These are phyloP conservation scores for Eristalis arbustorum DNA, from an alignment of 2,888 invertebrate species.

Conservation along the genomic window DNA sequence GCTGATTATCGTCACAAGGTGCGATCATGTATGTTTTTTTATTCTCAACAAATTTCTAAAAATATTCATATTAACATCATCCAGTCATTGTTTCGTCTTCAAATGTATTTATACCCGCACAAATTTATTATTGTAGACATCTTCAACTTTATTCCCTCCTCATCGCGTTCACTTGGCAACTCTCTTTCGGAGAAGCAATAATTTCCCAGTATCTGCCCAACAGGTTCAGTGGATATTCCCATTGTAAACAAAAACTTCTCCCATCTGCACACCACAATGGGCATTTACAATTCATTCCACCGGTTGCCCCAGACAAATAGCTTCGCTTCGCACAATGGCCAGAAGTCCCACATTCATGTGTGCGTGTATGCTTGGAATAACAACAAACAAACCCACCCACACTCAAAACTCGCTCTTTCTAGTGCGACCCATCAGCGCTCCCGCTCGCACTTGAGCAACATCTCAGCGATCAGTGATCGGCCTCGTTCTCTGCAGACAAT, in stretches of 20 bases:
- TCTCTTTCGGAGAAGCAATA: background rate
- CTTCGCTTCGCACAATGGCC: background rate
- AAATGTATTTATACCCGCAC: background rate
- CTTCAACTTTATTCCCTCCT: background rate
- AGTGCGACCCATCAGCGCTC: background rate
- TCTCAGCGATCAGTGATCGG: background rate
- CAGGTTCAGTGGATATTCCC: background rate
- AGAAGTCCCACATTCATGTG: background rate
- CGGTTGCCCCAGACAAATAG: background rate
- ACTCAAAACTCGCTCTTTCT: background rate
- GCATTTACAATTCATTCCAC: background rate
- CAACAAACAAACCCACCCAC: background rate
- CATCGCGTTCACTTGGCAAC: background rate
- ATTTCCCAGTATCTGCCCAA: background rate
- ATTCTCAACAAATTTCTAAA: too few relatives aligned
- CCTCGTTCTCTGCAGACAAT: conserved; percentile 17
- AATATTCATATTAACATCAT: too few relatives aligned
- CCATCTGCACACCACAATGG: background rate
- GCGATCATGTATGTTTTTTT: too few relatives aligned
- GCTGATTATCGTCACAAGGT: too few relatives aligned
- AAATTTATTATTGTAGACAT: background rate
- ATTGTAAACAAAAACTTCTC: background rate
- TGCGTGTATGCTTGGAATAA: background rate
- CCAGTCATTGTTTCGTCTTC: too few relatives aligned
- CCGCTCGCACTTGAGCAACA: background rate